phyloP scores from a whole-genome alignment of 2,113 vertebrate species.

The Heterocephalus glaber region DNA sequence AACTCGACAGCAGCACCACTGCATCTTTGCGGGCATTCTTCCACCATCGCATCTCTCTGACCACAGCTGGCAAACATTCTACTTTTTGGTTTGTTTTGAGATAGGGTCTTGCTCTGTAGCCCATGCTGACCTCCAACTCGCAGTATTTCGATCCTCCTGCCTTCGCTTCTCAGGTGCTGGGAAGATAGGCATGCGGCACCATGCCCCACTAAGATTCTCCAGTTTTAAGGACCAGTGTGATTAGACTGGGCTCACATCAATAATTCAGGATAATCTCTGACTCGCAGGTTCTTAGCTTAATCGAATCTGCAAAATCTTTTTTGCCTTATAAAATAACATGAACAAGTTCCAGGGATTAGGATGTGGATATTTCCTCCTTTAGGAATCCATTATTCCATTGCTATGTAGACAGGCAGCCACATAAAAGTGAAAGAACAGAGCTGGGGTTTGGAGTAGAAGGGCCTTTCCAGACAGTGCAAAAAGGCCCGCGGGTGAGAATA shows the following conservation, averaged over 20 bases:
- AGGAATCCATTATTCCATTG: not conserved
- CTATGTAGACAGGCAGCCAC: not conserved
- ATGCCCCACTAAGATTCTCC: not conserved
- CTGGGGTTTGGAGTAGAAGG: not conserved
- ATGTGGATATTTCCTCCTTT: not conserved
- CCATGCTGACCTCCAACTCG: not conserved
- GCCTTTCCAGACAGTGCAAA: not conserved
- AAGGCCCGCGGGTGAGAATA: not conserved
- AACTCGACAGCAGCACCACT: not conserved
- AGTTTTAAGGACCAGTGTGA: not conserved
- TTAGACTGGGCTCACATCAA: not conserved
- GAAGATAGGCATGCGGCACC: not conserved
- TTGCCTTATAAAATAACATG: not conserved
- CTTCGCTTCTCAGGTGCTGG: not conserved
- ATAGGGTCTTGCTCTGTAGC: not conserved
- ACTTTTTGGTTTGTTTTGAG: not conserved
- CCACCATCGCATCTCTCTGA: not conserved
- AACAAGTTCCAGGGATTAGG: not conserved
- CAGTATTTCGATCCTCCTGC: not conserved
- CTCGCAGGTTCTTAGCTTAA: slow-evolving; percentile 5
- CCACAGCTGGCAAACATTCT: not conserved
- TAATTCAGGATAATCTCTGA: slow-evolving; percentile 17
- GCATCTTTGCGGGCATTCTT: not conserved
- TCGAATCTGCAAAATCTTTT: not conserved
- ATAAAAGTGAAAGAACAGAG: not conserved